A percentile compares a stretch with the other conserved stretches of the same genome.
Conservation (phyloP, 1,140 invertebrate genomes). For the Heterodera carotae region DNA sequence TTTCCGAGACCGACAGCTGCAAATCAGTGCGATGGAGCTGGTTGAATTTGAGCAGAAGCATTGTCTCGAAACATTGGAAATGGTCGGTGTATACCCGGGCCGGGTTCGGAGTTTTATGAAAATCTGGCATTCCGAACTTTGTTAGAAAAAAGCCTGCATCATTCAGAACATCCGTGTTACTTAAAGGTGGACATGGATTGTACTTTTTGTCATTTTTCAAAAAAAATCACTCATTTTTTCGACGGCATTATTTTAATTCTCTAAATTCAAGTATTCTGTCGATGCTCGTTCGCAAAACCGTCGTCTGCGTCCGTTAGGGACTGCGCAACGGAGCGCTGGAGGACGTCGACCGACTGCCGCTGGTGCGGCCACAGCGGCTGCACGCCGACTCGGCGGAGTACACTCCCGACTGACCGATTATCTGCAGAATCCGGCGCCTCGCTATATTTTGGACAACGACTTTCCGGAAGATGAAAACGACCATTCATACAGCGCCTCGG, state of each 20-base stretch:
- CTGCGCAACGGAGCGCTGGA: neutral
- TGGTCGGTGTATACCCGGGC: neutral
- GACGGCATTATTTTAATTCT: too few species aligned
- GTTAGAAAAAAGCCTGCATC: too few species aligned
- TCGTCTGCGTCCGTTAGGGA: neutral
- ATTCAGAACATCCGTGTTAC: too few species aligned
- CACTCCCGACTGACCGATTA: neutral
- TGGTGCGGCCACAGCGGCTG: neutral
- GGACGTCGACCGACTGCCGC: neutral
- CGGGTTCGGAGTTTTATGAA: too few species aligned
- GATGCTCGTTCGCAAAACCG: neutral
- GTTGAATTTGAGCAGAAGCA: slow-evolving; percentile 9
- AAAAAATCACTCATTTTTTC: too few species aligned
- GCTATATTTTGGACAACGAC: slow-evolving; percentile 6
- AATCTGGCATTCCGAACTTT: too few species aligned
- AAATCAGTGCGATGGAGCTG: slow-evolving; percentile 23
- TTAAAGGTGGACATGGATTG: neutral
- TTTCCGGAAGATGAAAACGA: slow-evolving; percentile 10
- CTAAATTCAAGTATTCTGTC: neutral
- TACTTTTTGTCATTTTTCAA: too few species aligned
- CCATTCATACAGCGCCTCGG: slow-evolving; percentile 4
- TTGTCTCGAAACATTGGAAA: neutral
- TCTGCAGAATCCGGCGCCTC: neutral
- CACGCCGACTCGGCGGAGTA: neutral
- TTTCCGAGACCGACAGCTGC: neutral